Conservation (phyloP, 2,113 vertebrate species). For the Melanostigma gelatinosum region DNA sequence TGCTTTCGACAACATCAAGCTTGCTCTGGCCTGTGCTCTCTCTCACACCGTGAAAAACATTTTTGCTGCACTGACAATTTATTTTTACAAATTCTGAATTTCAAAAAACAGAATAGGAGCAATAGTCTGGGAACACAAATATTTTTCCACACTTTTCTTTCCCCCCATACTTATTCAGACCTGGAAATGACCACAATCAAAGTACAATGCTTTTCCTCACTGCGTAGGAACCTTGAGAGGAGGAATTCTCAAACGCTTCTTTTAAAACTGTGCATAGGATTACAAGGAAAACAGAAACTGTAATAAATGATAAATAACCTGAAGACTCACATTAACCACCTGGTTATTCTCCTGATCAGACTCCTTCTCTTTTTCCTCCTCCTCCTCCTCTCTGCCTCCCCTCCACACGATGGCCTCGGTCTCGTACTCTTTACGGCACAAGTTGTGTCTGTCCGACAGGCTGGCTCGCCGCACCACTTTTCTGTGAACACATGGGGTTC, state of each 20-base stretch:
- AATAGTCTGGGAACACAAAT: not conserved
- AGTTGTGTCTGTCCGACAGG: slow-evolving; percentile 93
- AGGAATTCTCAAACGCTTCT: not conserved
- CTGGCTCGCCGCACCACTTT: slow-evolving; percentile 97
- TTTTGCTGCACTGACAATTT: too few relatives aligned
- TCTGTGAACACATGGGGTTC: slow-evolving; percentile 74
- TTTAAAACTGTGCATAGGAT: not conserved
- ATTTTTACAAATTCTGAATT: too few relatives aligned
- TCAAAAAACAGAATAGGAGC: too few relatives aligned
- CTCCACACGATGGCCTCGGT: slow-evolving; percentile 97
- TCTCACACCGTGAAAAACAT: too few relatives aligned
- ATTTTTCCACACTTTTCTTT: not conserved
- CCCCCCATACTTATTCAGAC: not conserved
- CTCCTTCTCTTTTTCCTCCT: slow-evolving; percentile 85
- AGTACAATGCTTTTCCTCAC: not conserved
- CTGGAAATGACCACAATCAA: not conserved
- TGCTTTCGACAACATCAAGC: too few relatives aligned
- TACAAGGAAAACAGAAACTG: too few relatives aligned
- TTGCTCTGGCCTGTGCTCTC: too few relatives aligned
- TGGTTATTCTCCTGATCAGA: slow-evolving; percentile 90
- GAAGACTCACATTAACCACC: slow-evolving; percentile 76
- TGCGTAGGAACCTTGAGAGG: not conserved
- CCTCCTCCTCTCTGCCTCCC: slow-evolving; percentile 85
- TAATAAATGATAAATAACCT: not conserved
- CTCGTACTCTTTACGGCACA: slow-evolving; percentile 96